Evolutionary conservation across 1,140 invertebrate species (phyloP).

Genomic region (Psix sp.): DNA sequence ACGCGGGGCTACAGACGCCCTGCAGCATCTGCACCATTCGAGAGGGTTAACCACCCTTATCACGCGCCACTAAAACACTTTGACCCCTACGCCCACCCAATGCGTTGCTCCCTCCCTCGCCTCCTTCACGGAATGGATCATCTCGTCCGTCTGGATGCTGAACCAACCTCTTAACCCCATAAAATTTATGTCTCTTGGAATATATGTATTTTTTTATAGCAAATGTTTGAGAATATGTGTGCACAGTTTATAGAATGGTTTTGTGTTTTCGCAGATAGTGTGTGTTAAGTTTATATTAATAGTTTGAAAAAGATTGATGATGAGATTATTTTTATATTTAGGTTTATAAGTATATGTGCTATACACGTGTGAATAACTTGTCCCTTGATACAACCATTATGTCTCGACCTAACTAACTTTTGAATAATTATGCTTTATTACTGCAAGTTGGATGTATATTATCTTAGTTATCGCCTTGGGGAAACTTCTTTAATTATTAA

Average conservation of each 20-base stretch:
- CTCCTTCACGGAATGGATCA: conserved; percentile 55
- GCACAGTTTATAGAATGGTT: too few species aligned
- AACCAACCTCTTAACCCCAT: conserved; percentile 3
- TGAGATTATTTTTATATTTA: too few species aligned
- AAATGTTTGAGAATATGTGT: too few species aligned
- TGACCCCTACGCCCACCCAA: background rate
- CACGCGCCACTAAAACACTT: conserved; percentile 61
- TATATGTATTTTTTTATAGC: too few species aligned
- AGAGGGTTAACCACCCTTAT: conserved; percentile 71
- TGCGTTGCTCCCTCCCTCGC: conserved; percentile 1
- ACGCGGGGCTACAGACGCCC: conserved; percentile 25
- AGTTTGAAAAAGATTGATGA: too few species aligned
- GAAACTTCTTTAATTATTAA: conserved; percentile 49
- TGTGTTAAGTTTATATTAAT: too few species aligned
- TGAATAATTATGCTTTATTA: conserved; percentile 52
- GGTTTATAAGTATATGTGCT: background rate
- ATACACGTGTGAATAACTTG: background rate
- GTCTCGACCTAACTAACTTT: conserved; percentile 40
- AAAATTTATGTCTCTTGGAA: too few species aligned
- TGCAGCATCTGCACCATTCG: conserved; percentile 50
- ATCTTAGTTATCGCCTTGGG: conserved; percentile 40
- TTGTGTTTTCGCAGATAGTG: too few species aligned
- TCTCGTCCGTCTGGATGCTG: conserved; percentile 25
- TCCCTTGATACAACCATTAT: background rate
- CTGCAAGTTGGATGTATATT: conserved; percentile 41